Evolutionary conservation across 2,797 vertebrate species (phyloP).

Genomic region (Acomys russatus): DNA sequence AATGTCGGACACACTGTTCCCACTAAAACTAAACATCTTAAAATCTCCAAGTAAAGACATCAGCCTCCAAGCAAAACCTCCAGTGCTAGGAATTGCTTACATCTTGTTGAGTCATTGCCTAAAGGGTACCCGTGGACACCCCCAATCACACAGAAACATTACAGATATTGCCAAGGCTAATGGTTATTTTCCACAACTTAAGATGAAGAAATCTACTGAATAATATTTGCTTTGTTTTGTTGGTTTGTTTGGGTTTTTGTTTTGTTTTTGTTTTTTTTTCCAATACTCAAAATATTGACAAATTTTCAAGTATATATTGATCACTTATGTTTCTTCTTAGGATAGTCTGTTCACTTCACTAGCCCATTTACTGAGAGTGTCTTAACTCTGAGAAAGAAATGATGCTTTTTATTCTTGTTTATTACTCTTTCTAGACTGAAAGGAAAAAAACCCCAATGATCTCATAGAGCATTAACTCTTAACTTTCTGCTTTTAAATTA

Average conservation of each 20-base stretch:
- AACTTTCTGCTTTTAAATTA: not conserved
- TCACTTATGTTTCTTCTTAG: too few species aligned
- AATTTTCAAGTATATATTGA: too few species aligned
- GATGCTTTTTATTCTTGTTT: not conserved
- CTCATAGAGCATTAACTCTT: not conserved
- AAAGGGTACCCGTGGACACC: not conserved
- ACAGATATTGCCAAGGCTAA: not conserved
- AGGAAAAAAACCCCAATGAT: not conserved
- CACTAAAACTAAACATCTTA: not conserved
- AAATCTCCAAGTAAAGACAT: not conserved
- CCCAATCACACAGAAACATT: not conserved
- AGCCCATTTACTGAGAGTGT: too few species aligned
- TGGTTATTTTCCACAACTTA: not conserved
- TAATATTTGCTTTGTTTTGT: too few species aligned
- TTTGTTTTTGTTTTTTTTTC: too few species aligned
- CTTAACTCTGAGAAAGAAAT: not conserved
- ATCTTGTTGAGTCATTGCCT: not conserved
- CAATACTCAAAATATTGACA: too few species aligned
- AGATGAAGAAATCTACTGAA: not conserved
- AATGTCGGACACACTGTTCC: not conserved
- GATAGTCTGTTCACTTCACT: too few species aligned
- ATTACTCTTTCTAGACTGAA: not conserved
- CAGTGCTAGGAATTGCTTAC: not conserved
- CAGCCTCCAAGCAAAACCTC: not conserved
- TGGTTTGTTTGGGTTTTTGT: too few species aligned